A percentile compares a stretch with the other conserved stretches of the same genome.
These are phyloP conservation scores for Potamarius usumacintae DNA, from an alignment of 2,113 vertebrate genomes.

Conservation along the genomic window DNA sequence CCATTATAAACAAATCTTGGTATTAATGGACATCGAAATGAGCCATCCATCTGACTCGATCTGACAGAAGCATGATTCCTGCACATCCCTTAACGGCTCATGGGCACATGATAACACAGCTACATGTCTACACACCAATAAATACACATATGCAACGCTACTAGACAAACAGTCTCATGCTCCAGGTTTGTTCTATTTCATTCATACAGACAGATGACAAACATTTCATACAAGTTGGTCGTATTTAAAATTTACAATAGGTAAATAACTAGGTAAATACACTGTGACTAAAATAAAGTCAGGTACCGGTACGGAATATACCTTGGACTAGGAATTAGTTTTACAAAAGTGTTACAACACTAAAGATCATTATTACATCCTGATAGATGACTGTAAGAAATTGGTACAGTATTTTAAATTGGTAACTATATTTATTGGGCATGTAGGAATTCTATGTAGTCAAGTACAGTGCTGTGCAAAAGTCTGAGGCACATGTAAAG, in stretches of 20 bases:
- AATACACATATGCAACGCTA: conserved; percentile 43
- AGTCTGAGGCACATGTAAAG: too few relatives aligned
- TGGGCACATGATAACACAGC: conserved; percentile 46
- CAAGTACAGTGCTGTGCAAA: too few relatives aligned
- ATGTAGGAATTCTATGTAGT: background rate
- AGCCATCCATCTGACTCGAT: conserved; percentile 59
- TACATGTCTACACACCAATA: conserved; percentile 52
- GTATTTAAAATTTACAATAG: background rate
- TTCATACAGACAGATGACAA: background rate
- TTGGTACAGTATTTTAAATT: background rate
- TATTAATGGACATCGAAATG: conserved; percentile 63
- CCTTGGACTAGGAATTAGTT: background rate
- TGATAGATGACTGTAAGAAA: background rate
- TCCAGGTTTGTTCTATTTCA: background rate
- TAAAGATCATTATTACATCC: background rate
- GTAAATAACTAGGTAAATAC: background rate
- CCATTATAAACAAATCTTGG: conserved; percentile 65
- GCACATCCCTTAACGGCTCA: conserved; percentile 52
- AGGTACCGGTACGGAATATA: background rate
- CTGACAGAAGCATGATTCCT: conserved; percentile 62
- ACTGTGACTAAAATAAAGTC: background rate
- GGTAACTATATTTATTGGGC: background rate
- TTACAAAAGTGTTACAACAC: background rate
- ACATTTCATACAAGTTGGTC: background rate
- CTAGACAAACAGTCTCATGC: background rate